A percentile compares a stretch with the other conserved stretches of the same genome.
Conservation (phyloP, 2,888 invertebrate species). For the Mythimna impura region DNA sequence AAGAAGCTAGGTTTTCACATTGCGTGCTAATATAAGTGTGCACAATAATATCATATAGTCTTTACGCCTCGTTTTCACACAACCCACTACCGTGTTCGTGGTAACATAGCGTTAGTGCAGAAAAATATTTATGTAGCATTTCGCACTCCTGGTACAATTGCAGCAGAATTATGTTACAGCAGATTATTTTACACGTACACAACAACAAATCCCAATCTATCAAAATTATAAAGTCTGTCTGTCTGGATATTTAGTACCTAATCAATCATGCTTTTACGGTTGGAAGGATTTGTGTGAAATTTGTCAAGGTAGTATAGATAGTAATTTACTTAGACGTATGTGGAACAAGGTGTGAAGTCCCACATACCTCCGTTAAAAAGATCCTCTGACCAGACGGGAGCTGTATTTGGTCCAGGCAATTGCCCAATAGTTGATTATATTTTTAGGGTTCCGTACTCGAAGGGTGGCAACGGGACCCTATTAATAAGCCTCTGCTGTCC, state of each 20-base stretch:
- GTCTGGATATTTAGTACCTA: background rate
- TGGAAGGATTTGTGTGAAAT: background rate
- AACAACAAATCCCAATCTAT: too few species aligned
- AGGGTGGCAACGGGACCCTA: too few species aligned
- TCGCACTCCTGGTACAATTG: background rate
- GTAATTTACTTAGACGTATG: too few species aligned
- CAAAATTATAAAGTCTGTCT: background rate
- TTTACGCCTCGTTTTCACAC: background rate
- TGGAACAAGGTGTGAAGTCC: too few species aligned
- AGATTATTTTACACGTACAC: background rate
- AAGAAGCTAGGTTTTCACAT: background rate
- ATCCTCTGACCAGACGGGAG: too few species aligned
- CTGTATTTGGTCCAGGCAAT: too few species aligned
- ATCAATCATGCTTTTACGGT: too few species aligned
- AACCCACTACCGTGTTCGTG: background rate
- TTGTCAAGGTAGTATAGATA: too few species aligned
- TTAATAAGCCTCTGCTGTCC: too few species aligned
- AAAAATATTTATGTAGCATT: conserved; percentile 2
- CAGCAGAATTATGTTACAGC: background rate
- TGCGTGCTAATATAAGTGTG: background rate
- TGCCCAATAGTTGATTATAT: too few species aligned
- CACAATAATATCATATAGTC: background rate
- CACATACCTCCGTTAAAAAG: too few species aligned
- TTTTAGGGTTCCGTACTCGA: too few species aligned
- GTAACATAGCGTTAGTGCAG: background rate